phyloP scores from a whole-genome alignment of 2,113 vertebrate species.

The Muntiacus muntjak region DNA sequence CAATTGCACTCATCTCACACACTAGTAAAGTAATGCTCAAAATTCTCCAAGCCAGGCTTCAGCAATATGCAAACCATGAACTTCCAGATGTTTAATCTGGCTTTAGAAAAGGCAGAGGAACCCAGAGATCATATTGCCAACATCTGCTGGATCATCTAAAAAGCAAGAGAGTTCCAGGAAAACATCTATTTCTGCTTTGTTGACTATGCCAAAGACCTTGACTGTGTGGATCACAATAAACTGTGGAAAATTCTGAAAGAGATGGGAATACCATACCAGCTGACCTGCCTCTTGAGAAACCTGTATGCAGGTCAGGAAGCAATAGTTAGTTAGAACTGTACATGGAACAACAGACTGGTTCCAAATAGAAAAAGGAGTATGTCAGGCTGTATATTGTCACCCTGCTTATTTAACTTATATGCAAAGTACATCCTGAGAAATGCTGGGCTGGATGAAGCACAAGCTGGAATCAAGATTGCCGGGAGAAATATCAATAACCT shows the following conservation, averaged over 20 bases:
- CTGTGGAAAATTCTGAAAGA: not conserved
- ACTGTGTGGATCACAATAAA: not conserved
- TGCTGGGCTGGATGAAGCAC: not conserved
- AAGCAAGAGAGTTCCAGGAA: not conserved
- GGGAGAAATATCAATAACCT: not conserved
- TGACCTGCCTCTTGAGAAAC: not conserved
- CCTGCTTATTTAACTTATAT: not conserved
- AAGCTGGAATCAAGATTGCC: not conserved
- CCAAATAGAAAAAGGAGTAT: not conserved
- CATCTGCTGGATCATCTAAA: not conserved
- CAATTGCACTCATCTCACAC: not conserved
- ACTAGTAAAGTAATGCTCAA: not conserved
- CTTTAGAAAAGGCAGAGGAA: not conserved
- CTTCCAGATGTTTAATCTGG: not conserved
- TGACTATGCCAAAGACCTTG: not conserved
- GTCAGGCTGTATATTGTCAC: not conserved
- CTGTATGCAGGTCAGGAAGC: not conserved
- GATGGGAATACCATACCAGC: not conserved
- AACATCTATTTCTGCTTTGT: not conserved
- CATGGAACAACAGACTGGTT: not conserved
- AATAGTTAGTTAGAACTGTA: not conserved
- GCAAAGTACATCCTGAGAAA: not conserved
- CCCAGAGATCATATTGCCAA: not conserved
- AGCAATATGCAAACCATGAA: accelerated
- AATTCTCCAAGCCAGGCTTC: not conserved